Conservation (phyloP, 35 echinoderm and acorn worm species). For the Patiria miniata region DNA sequence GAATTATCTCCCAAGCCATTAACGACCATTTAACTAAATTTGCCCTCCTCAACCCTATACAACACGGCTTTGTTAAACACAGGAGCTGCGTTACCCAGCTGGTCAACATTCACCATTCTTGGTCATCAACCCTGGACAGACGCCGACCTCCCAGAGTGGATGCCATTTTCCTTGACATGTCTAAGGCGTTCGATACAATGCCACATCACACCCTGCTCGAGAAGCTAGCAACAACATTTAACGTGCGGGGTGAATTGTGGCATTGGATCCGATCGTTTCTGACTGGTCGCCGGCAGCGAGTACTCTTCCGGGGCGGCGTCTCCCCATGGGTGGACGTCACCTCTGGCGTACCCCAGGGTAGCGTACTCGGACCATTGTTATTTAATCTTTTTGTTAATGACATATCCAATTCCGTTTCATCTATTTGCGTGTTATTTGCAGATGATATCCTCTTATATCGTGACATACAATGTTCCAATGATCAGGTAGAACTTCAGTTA, state of each 20-base stretch:
- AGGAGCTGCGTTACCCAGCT: constrained; percentile 28
- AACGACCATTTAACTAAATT: not conserved
- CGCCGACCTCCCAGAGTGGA: constrained; percentile 36
- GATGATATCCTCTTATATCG: constrained; percentile 53
- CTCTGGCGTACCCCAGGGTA: constrained; percentile 69
- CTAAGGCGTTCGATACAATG: too few species aligned
- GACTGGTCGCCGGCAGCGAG: constrained; percentile 7
- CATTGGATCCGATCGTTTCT: constrained; percentile 41
- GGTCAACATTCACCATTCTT: constrained; percentile 10
- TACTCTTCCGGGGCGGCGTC: constrained; percentile 32
- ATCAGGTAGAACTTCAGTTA: constrained; percentile 31
- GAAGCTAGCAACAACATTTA: too few species aligned
- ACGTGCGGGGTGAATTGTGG: too few species aligned
- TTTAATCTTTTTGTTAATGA: constrained; percentile 82
- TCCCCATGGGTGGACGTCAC: constrained; percentile 38
- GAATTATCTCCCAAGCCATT: not conserved
- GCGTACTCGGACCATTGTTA: constrained; percentile 53
- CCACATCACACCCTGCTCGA: too few species aligned
- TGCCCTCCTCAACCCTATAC: not conserved
- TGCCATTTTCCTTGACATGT: constrained; percentile 34
- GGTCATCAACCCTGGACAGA: constrained; percentile 16
- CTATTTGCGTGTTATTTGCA: constrained; percentile 54
- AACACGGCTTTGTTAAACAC: constrained; percentile 1
- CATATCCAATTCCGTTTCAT: constrained; percentile 25
- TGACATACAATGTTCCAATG: not conserved